These are phyloP conservation scores for Acleris literana DNA, from an alignment of 2,888 invertebrate species.

Conservation along the genomic window DNA sequence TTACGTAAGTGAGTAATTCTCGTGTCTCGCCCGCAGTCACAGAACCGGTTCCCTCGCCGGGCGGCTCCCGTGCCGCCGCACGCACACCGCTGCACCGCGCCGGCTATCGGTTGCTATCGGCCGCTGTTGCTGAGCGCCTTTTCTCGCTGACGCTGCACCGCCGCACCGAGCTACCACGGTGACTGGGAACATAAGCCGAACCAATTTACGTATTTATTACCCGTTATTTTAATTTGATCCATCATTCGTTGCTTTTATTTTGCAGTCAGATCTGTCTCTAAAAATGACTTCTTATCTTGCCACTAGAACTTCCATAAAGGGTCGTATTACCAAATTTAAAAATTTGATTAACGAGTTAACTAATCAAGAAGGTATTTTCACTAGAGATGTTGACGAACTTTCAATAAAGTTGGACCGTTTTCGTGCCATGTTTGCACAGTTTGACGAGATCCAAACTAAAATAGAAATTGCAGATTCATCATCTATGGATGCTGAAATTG, in stretches of 20 bases:
- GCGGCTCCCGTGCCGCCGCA: too few relatives aligned
- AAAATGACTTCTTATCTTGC: background rate
- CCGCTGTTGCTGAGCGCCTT: background rate
- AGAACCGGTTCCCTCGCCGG: conserved; percentile 2
- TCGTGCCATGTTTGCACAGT: conserved; percentile 2
- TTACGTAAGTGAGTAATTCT: background rate
- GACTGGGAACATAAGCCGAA: conserved; percentile 5
- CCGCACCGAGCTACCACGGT: background rate
- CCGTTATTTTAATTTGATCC: background rate
- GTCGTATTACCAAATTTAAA: conserved; percentile 15
- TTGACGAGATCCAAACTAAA: conserved; percentile 21
- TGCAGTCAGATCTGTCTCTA: background rate
- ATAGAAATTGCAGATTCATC: conserved; percentile 20
- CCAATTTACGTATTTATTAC: conserved; percentile 1
- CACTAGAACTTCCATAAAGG: conserved; percentile 21
- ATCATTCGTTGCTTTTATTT: background rate
- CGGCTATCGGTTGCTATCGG: background rate
- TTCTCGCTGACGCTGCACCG: background rate
- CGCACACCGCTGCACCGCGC: background rate
- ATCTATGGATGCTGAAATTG: background rate
- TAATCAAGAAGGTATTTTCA: background rate
- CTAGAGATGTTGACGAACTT: conserved; percentile 3
- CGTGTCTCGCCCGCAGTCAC: background rate
- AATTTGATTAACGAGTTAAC: conserved; percentile 5
- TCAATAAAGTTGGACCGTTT: conserved; percentile 3